Evolutionary conservation across 2,113 vertebrate species (phyloP), one percentile per base, ranked within the genome.

Genomic region (Epinephelus lanceolatus): DNA sequence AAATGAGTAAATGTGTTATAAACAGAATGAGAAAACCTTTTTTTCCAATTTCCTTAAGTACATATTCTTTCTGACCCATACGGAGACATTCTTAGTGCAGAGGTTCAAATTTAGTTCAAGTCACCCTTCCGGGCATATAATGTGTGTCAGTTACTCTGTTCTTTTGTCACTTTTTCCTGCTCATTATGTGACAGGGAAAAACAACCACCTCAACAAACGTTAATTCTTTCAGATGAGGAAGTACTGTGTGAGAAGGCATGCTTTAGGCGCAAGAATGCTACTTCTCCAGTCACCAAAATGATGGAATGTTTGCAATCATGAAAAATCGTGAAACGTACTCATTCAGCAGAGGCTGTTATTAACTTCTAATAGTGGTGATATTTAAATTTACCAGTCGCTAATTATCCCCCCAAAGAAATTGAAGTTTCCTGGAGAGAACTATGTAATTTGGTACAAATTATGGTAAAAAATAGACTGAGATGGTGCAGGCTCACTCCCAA

Each of bases 101-200:
- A 56, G 19, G 13, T 88, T 78, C 73, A 86, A 4, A 62, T 23
- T 8, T 1, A 86, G 76, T 83, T 71, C 60, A 73, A 6, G 5
- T 21, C 25, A 6, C 67, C 37, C 67, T 61, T 67, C 19, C 2
- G 18, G 62, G 27, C 14, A 33, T 21, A 21, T 1, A 23, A 4
- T 25, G 68, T 45, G 55, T 55, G 72, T 60, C 72, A 71, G 13
- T 59, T 21, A 23, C 19, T 15, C 49, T 37, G 23, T 56, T 56
- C 13, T 60, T 57, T 3, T 25, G 69, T 56, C 52, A n/a, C 21
- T 59, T 45, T 52, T 42, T n/a, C 2, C n/a, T 27, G 30, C 63
- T 60, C 61, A 33, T 77, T 70, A 70, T 51, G 37, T 40, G 27
- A 57, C n/a, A 0, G 12, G n/a, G 1, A 1, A 60, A 30, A 70